Conservation (phyloP, 2,113 vertebrate species). For the Oncorhynchus gorbuscha region DNA sequence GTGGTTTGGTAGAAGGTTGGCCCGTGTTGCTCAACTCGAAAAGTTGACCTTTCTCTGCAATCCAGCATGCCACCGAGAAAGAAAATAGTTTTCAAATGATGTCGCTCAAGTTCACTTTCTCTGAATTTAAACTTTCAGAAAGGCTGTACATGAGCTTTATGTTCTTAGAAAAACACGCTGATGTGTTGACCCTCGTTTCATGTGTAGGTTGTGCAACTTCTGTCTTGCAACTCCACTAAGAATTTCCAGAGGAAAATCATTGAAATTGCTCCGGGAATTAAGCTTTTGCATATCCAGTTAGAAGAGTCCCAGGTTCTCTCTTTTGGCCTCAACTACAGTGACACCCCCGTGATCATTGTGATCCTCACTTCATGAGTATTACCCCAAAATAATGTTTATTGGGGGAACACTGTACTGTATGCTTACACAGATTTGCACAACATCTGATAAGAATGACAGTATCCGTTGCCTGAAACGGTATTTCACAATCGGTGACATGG, state of each 20-base stretch:
- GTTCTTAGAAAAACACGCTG: too few species aligned
- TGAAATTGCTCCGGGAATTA: background rate
- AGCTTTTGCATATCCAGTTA: background rate
- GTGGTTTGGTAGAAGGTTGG: too few species aligned
- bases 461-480: background rate
- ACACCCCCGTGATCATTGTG: background rate
- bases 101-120: too few species aligned
- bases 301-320: background rate
- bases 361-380: background rate
- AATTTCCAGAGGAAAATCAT: too few species aligned
- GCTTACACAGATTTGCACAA: background rate
- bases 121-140: too few species aligned
- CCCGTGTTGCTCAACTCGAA: too few species aligned
- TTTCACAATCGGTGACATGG: background rate
- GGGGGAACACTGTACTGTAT: background rate
- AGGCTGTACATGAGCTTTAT: background rate
- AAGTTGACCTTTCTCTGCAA: too few species aligned
- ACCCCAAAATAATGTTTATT: background rate
- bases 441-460: conserved; percentile 3
- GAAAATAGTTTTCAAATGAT: too few species aligned
- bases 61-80: too few species aligned
- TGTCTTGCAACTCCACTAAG: background rate
- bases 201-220: background rate
- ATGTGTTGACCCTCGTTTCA: too few species aligned
- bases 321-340: background rate